These are phyloP conservation scores for Chrysopa pallens DNA, from an alignment of 1,140 invertebrate genomes.

Conservation along the genomic window DNA sequence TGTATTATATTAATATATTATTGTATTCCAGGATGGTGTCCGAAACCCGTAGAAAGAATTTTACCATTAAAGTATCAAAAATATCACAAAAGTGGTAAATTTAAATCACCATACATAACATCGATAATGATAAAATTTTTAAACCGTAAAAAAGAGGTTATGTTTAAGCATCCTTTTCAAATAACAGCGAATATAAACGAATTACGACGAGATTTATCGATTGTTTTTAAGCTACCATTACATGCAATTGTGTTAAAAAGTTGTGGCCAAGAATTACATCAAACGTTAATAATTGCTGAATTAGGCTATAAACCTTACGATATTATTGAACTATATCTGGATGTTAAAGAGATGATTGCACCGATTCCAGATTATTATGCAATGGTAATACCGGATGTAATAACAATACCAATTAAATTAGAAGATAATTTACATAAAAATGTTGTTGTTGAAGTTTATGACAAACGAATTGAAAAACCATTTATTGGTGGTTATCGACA, in stretches of 20 bases:
- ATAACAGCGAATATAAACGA: neutral
- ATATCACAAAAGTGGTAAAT: too few species aligned
- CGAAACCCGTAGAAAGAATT: too few species aligned
- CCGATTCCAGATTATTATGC: slow-evolving; percentile 17
- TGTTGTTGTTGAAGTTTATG: slow-evolving; percentile 37
- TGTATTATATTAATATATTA: too few species aligned
- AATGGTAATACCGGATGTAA: slow-evolving; percentile 27
- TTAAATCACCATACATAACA: too few species aligned
- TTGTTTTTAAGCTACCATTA: neutral
- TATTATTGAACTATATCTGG: neutral
- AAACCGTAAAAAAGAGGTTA: too few species aligned
- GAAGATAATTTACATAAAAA: slow-evolving; percentile 24
- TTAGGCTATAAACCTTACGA: neutral
- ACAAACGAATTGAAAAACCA: slow-evolving; percentile 34
- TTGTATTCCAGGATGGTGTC: too few species aligned
- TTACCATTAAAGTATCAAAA: too few species aligned
- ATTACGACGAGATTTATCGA: neutral
- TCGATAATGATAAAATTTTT: too few species aligned
- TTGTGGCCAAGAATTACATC: neutral
- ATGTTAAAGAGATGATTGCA: neutral
- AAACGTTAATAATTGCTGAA: neutral
- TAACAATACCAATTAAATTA: slow-evolving; percentile 27
- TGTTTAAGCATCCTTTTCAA: too few species aligned
- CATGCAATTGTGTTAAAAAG: neutral
- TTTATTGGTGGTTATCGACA: slow-evolving; percentile 42